Evolutionary conservation across 2,888 invertebrate genomes (phyloP).

Genomic region (Phengaris alcon): DNA sequence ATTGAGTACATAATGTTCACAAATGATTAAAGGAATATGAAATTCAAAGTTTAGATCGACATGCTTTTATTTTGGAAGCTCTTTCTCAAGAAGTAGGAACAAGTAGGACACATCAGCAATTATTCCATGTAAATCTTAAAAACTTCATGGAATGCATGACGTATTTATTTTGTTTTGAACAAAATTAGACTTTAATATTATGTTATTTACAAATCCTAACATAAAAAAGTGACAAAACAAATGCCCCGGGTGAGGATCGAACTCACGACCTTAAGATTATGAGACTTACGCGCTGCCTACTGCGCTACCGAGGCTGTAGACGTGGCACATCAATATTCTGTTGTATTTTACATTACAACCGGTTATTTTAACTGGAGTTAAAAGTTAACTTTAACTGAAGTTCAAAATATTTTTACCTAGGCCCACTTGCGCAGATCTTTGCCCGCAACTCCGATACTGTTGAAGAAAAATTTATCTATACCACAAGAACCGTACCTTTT

Average conservation of each 20-base stretch:
- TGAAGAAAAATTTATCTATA: too few species aligned
- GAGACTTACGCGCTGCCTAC: constrained; percentile 94
- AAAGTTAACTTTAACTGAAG: not conserved
- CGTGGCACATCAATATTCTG: constrained; percentile 21
- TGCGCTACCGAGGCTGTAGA: constrained; percentile 86
- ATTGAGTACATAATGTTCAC: not conserved
- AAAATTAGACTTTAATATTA: too few species aligned
- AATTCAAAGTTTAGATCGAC: not conserved
- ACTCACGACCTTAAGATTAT: constrained; percentile 97
- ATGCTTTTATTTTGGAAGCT: too few species aligned
- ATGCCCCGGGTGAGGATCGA: constrained; percentile 93
- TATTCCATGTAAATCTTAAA: too few species aligned
- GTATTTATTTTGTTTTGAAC: too few species aligned
- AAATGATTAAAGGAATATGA: not conserved
- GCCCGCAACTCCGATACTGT: too few species aligned
- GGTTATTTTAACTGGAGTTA: not conserved
- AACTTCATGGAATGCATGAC: too few species aligned
- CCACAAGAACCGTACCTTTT: too few species aligned
- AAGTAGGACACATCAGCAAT: too few species aligned
- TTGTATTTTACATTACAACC: not conserved
- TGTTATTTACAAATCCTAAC: too few species aligned
- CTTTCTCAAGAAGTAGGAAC: too few species aligned
- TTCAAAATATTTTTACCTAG: not conserved
- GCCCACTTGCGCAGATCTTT: too few species aligned
- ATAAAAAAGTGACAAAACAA: constrained; percentile 28